phyloP scores from a whole-genome alignment of 2,888 invertebrate species.

The Celastrina argiolus region DNA sequence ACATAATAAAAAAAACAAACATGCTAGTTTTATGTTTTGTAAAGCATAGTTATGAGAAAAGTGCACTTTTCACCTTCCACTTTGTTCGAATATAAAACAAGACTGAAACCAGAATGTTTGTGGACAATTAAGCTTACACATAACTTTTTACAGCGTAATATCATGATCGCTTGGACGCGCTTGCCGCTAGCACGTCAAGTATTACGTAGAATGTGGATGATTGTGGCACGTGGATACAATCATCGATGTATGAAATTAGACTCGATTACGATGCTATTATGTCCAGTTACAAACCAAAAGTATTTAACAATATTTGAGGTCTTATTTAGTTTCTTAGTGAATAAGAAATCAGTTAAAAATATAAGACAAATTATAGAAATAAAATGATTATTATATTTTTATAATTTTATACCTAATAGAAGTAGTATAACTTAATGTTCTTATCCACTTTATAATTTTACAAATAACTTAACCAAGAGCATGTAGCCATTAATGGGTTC shows the following conservation, averaged over 20 bases:
- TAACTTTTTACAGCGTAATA: neutral
- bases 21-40: neutral
- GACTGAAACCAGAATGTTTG: neutral
- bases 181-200: neutral
- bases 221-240: conserved; percentile 37
- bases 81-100: neutral
- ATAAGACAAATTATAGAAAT: too few species aligned
- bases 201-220: conserved; percentile 20
- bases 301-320: neutral
- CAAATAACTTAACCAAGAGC: too few species aligned
- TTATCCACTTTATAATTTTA: too few species aligned
- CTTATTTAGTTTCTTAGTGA: neutral
- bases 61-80: neutral
- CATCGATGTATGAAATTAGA: conserved; percentile 23
- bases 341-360: neutral
- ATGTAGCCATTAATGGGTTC: too few species aligned
- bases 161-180: neutral
- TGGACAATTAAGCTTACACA: neutral
- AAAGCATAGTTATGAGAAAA: neutral
- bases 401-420: too few species aligned
- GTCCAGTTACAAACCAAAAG: conserved; percentile 40
- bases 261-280: conserved; percentile 39
- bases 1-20: neutral
- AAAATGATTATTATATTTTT: too few species aligned
- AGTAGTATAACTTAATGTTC: too few species aligned